A percentile compares a stretch with the other conserved stretches of the same genome.
These are phyloP conservation scores for Sprattus sprattus DNA, from an alignment of 2,113 vertebrate species.

Conservation along the genomic window DNA sequence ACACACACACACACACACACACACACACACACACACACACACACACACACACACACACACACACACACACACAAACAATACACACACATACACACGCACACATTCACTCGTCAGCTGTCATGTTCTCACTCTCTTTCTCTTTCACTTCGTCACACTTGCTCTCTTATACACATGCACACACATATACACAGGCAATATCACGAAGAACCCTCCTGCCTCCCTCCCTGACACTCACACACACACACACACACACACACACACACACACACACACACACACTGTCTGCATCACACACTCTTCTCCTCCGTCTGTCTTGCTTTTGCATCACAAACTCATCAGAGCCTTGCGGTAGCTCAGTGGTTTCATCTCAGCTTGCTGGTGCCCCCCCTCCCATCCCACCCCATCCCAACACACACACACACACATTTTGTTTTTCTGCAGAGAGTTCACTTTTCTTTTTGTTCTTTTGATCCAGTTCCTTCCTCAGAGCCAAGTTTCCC, in stretches of 20 bases:
- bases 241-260: neutral
- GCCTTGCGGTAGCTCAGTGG: neutral
- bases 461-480: neutral
- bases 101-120: too few species aligned
- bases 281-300: neutral
- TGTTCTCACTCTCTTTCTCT: neutral
- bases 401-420: neutral
- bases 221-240: neutral
- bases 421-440: neutral
- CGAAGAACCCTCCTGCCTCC: neutral
- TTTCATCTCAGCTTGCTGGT: neutral
- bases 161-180: neutral
- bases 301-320: neutral
- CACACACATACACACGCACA: neutral
- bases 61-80: neutral
- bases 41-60: neutral
- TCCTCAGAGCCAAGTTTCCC: neutral
- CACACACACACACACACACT: neutral
- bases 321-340: neutral
- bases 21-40: neutral
- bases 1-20: neutral
- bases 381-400: neutral
- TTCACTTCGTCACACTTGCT: neutral
- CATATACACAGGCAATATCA: neutral
- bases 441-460: conserved; percentile 1